Base-by-base conservation (phyloP, 2,888 invertebrate species). In the Drosophila testacea region DNA sequence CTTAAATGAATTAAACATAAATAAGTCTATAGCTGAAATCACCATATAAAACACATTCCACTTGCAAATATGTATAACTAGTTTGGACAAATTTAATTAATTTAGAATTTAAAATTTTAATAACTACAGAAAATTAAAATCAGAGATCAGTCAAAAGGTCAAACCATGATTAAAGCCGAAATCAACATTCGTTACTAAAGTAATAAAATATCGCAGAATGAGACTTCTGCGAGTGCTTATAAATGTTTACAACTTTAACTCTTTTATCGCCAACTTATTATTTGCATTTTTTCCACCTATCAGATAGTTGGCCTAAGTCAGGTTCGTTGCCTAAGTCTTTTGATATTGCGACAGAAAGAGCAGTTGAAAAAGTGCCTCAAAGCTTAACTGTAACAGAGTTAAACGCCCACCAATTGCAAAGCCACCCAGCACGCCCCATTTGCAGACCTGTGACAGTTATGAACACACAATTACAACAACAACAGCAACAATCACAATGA, bases 301-400 rank as follows among this genome's bases (percentile, higher is more conserved):
- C 16, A 50, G 42, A 36, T 22, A 39, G 22, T 38, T 34, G 13
- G 41, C 39, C n/a, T n/a, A n/a, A n/a, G 62, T 56, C 67, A 51
- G 67, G 78, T 80, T 76, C 57, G 78, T 59, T 73, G 65, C 69
- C 65, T 71, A 61, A 83, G 74, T 80, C 82, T 78, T 82, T 80
- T 73, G 74, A 67, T 67, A 69, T 65, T 28, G 30, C 47, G 32
- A 28, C 42, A n/a, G 28, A 27, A 61, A 30, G 38, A 39, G 39
- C 59, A 47, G 28, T 51, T 47, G 13, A 13, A 48, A 52, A 68
- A 64, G 30, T n/a, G 65, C 65, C 69, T 36, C 48, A 56, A 57
- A 60, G 41, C 69, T 38, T 77, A 73, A 73, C 65, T 73, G 73
- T 77, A 77, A 69, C 56, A 65, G 42, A 22, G 10, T 54, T 32